Base-by-base conservation (phyloP, 1,140 invertebrate species). In the Carcinoscorpius rotundicauda region DNA sequence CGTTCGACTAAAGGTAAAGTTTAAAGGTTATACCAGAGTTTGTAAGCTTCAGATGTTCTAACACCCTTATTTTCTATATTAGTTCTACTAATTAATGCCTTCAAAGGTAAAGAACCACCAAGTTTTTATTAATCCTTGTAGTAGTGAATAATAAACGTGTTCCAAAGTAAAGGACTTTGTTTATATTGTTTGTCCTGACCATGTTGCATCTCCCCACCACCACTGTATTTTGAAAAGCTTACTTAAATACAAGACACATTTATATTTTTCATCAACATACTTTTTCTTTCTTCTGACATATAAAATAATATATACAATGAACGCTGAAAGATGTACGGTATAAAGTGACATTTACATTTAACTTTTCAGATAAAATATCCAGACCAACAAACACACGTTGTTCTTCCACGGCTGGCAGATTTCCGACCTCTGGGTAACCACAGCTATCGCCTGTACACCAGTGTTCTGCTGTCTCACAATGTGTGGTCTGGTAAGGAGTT, bases 381-480 rank as follows among this genome's bases (percentile, higher is more conserved):
- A 4, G 93, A 97, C 80, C 88, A 93, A 73, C 86, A 88, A 73
- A 84, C 85, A 48, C 89, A 95, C 75, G 79, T 93, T 52, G 80
- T 93, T 51, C 80, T 89, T 64, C 92, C 91, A 0, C 81, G 84
- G 66, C 79, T 83, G 11, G 82, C 68, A 62, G 79, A 82, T 69
- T 79, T 82, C 67, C 71, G 77, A 57, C 65, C 50, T 59, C 64
- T 63, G 29, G 69, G 65, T 49, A 60, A 65, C 48, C 66, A 69
- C 79, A 82, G 88, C 73, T 86, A 91, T 68, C 81, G 91, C 59
- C 78, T 97, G 6, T 79, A 89, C 49, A 93, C 91, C 3, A 89
- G 87, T 10, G 87, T 95, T 5, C 77, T 95, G 48, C 79, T 97
- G 4, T 95, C 93, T 0, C 92, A 96, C 77, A 86, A 88, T 60